These are phyloP conservation scores for Neelides sp. DNA, from an alignment of 1,140 invertebrate species.

Conservation along the genomic window DNA sequence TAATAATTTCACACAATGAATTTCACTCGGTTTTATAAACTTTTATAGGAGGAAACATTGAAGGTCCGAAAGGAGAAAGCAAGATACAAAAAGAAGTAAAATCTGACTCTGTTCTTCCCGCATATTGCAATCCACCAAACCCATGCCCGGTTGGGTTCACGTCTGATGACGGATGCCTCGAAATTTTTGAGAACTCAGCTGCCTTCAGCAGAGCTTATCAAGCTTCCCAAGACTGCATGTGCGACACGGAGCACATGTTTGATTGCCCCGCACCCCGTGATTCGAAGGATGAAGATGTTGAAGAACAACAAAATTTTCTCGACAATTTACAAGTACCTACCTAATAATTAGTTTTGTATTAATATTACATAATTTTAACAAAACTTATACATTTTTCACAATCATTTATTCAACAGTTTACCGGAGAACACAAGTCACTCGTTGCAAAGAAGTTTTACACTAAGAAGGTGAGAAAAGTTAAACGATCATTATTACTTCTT, in stretches of 20 bases:
- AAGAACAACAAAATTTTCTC: constrained; percentile 36
- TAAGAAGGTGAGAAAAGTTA: constrained; percentile 40
- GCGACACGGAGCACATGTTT: constrained; percentile 97
- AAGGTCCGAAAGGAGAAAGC: constrained; percentile 56
- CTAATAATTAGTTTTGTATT: background rate
- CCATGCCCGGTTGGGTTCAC: constrained; percentile 83
- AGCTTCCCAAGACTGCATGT: constrained; percentile 54
- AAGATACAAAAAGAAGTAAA: constrained; percentile 63
- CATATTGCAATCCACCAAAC: constrained; percentile 98
- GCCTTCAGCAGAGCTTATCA: constrained; percentile 91
- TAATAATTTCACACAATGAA: background rate
- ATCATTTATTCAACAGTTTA: constrained; percentile 31
- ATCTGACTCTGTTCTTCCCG: constrained; percentile 78
- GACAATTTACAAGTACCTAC: constrained; percentile 33
- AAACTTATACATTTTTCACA: background rate
- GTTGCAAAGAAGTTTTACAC: constrained; percentile 67
- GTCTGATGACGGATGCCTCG: constrained; percentile 76
- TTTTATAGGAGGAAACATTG: constrained; percentile 55
- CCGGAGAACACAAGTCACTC: constrained; percentile 50
- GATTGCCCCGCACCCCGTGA: constrained; percentile 52
- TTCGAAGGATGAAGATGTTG: constrained; percentile 14
- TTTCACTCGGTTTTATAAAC: background rate
- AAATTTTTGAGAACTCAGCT: constrained; percentile 87
- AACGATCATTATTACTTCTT: too few species aligned
- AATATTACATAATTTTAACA: background rate